Evolutionary conservation across 1,140 invertebrate genomes (phyloP).

Genomic region (Chironomus striatipennis): DNA sequence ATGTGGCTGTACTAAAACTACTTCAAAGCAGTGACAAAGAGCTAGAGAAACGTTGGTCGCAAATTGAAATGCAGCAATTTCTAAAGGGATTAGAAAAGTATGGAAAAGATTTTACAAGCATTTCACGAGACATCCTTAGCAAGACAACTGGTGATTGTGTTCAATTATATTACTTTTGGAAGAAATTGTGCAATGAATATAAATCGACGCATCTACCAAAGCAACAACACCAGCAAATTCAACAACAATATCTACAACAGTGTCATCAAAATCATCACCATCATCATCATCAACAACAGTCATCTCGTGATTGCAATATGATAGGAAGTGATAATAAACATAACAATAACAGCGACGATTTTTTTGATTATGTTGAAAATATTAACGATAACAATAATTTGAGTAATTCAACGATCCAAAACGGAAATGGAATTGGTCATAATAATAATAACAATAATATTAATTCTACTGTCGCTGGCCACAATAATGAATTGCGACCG

Average conservation of each 20-base stretch:
- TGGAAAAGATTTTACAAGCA: constrained; percentile 89
- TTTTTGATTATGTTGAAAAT: constrained; percentile 22
- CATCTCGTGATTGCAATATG: not conserved
- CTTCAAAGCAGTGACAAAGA: constrained; percentile 60
- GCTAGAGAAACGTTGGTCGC: constrained; percentile 75
- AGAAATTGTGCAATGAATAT: constrained; percentile 84
- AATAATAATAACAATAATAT: constrained; percentile 28
- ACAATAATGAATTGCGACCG: constrained; percentile 38
- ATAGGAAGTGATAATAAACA: not conserved
- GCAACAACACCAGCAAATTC: not conserved
- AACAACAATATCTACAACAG: not conserved
- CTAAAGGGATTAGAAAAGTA: constrained; percentile 77
- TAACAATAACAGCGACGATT: not conserved
- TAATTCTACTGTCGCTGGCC: not conserved
- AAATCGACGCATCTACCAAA: constrained; percentile 39
- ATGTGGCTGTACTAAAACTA: constrained; percentile 77
- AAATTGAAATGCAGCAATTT: constrained; percentile 80
- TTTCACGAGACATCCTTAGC: constrained; percentile 75
- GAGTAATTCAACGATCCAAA: constrained; percentile 16
- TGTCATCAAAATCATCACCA: no score
- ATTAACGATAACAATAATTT: constrained; percentile 25
- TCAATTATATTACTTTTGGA: constrained; percentile 98
- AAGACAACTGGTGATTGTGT: constrained; percentile 91
- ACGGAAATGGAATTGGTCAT: constrained; percentile 19
- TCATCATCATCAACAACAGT: no score